phyloP scores from a whole-genome alignment of 37 sponge, comb jelly and placozoan species.

The Corticium candelabrum region DNA sequence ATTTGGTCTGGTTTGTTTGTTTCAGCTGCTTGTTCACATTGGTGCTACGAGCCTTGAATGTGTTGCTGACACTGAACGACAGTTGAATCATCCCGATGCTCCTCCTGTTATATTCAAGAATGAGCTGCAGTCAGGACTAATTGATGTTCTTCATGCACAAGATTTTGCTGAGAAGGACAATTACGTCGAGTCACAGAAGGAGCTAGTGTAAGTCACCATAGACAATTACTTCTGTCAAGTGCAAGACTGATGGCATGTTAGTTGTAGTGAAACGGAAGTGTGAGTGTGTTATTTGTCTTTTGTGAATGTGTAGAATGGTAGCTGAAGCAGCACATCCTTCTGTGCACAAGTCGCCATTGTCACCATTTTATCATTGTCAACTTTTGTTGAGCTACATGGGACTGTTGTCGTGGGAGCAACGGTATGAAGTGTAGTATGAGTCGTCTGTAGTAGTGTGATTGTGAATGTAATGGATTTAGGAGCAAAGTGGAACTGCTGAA shows the following conservation, averaged over 20 bases:
- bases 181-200: slow-evolving; percentile 6
- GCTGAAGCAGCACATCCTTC: too few relatives aligned
- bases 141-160: slow-evolving; percentile 20
- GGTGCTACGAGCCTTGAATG: slow-evolving; percentile 71
- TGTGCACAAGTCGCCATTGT: too few relatives aligned
- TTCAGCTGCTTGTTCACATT: slow-evolving; percentile 51
- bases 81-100: slow-evolving; percentile 25
- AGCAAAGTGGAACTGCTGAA: slow-evolving; percentile 56
- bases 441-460: slow-evolving; percentile 9
- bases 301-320: too few relatives aligned
- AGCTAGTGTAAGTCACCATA: slow-evolving; percentile 38
- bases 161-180: slow-evolving; percentile 22
- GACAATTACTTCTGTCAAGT: too few relatives aligned
- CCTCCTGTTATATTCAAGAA: slow-evolving; percentile 9
- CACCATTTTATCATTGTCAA: slow-evolving; percentile 58
- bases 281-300: too few relatives aligned
- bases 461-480: slow-evolving; percentile 27
- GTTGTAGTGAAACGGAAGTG: too few relatives aligned
- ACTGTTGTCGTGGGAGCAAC: slow-evolving; percentile 42
- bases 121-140: not conserved
- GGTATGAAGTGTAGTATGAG: slow-evolving; percentile 3
- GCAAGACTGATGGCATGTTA: too few relatives aligned
- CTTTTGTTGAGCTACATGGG: slow-evolving; percentile 63
- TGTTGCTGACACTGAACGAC: slow-evolving; percentile 21
- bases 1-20: not conserved